Base-by-base conservation (phyloP, 2,888 invertebrate genomes). In the Sphaerophoria taeniata region DNA sequence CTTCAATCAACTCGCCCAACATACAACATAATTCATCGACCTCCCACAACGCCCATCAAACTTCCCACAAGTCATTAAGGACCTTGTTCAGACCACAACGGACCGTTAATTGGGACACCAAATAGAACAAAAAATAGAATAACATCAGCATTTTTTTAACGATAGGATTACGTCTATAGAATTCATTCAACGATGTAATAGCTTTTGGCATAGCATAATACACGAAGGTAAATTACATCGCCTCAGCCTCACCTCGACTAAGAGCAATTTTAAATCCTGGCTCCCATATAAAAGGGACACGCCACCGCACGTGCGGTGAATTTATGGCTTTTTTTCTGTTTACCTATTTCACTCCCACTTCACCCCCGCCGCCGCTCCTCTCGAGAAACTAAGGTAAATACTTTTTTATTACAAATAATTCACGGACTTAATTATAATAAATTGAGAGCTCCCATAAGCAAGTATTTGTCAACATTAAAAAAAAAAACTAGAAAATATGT, bases 401-500 rank as follows among this genome's bases (percentile, higher is more conserved):
- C 63, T 36, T 63, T 63, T 76, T 65, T 56, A 33, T 65, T 31
- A 4, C 16, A 60, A 63, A 73, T 77, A 70, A 73, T 67, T 77
- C 56, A 71, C 51, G 51, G 78, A 58, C 53, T 53, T 58, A 70
- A 60, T 75, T 60, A 71, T 65, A 63, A 63, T 58, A 58, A 73
- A 63, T 65, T 49, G 70, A 63, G 49, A 60, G 65, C 71, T 47
- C 34, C 49, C 74, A 67, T 55, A 61, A 75, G 65, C 14, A 60
- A 60, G 24, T 71, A 72, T 79, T 79, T 75, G 75, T 74, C 79
- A 79, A 67, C 73, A 58, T 78, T 45, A 58, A 73, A 58, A 33
- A 61, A 45, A 45, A 55, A 3, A 43, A 4, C 7, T 14, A 24
- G 11, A 12, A 34, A 51, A 14, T 12, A 11, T 6, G 12, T 39